These are phyloP conservation scores for Hydrophis major DNA, from an alignment of 2,797 vertebrate species.

Conservation along the genomic window DNA sequence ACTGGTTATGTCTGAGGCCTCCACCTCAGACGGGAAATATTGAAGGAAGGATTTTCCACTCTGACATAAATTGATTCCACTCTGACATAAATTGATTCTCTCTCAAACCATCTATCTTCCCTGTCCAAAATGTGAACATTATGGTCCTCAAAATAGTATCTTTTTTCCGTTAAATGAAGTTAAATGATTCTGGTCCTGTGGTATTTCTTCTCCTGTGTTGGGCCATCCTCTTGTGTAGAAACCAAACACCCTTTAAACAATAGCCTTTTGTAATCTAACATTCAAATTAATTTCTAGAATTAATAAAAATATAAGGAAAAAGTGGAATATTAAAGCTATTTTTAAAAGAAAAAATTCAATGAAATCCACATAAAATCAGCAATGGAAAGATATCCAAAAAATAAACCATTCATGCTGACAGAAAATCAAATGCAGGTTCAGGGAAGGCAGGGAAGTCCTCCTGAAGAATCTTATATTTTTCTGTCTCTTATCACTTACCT, in stretches of 20 bases:
- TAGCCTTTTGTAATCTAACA: background rate
- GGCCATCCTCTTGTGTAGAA: background rate
- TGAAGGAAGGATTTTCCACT: background rate
- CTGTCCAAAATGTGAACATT: background rate
- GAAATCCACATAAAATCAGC: background rate
- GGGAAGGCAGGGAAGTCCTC: background rate
- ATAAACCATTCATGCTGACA: background rate
- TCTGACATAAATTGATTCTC: background rate
- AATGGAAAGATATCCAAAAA: background rate
- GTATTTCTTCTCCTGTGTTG: background rate
- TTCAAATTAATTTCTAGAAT: background rate
- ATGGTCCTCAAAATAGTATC: background rate
- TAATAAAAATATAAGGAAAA: background rate
- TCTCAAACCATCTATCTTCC: background rate
- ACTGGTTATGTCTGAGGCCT: background rate
- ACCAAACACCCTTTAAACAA: background rate
- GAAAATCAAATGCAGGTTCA: background rate
- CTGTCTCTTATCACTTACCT: slow-evolving; percentile 1
- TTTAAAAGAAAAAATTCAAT: background rate
- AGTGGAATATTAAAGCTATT: background rate
- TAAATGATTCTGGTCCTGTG: background rate
- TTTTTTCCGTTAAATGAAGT: background rate
- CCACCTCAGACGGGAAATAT: background rate
- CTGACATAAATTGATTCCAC: background rate
- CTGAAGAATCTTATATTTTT: background rate